Conservation (phyloP, 2,888 invertebrate species). For the Strigamia maritima region DNA sequence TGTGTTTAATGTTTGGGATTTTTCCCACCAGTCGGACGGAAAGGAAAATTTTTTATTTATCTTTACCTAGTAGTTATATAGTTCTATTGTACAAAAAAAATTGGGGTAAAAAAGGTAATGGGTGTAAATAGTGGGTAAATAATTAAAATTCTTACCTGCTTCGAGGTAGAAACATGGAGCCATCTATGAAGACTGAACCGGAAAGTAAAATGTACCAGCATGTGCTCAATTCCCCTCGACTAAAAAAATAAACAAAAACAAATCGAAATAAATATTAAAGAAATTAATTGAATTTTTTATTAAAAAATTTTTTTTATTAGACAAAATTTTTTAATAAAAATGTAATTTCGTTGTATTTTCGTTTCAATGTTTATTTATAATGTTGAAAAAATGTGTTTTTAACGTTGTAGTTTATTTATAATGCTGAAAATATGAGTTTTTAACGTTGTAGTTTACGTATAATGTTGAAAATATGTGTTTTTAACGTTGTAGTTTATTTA, state of each 20-base stretch:
- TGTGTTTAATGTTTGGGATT: neutral
- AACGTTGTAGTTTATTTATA: no score
- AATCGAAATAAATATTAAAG: neutral
- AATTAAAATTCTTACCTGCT: conserved; percentile 61
- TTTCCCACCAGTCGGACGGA: neutral
- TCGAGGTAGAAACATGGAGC: conserved; percentile 77
- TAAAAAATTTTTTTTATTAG: no score
- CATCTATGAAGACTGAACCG: conserved; percentile 80
- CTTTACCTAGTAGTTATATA: neutral
- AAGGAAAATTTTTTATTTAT: neutral
- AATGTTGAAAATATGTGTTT: no score
- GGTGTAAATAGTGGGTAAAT: neutral
- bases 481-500: no score
- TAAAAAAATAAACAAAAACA: conserved; percentile 54
- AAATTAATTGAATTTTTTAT: no score
- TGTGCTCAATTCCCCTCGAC: conserved; percentile 73
- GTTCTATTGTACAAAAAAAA: conserved; percentile 24
- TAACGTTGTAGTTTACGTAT: no score
- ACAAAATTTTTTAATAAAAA: no score
- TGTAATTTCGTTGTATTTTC: no score
- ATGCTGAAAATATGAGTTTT: no score
- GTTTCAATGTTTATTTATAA: no score
- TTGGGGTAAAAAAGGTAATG: conserved; percentile 20
- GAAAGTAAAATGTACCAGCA: conserved; percentile 80
- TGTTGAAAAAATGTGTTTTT: no score